Base-by-base conservation (phyloP, 2,797 vertebrate genomes). In the Spheniscus humboldti region DNA sequence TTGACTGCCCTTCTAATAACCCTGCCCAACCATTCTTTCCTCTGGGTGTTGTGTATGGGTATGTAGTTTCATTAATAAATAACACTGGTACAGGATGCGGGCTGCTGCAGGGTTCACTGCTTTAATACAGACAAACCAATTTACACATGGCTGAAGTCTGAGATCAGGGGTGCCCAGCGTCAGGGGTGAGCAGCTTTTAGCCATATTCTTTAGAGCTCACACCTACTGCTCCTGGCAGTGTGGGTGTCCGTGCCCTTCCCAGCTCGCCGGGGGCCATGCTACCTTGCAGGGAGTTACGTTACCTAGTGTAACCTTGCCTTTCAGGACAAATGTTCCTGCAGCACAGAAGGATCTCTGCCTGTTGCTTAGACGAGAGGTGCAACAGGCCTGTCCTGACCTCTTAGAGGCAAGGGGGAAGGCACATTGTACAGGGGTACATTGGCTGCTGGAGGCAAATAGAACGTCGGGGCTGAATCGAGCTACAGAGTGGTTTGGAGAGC, bases 371-470 rank as follows among this genome's bases (percentile, higher is more conserved):
- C 0, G 1, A 90, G 64, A 47, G 15, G 9, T 63, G 39, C 14
- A 39, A 25, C 31, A 64, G 56, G 31, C 27, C 35, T 2, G 1
- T 30, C 33, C 48, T 22, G 3, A 15, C 52, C 27, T 47, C 28
- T 67, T 20, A 37, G 57, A 67, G 35, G 47, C 35, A 35, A 53
- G 33, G 27, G 6, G 7, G 15, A 71, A 66, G 39, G 22, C 25
- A 17, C 2, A 4, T 39, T 41, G 10, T n/a, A 25, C 20, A n/a
- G 33, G n/a, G 23, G 7, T 66, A 5, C 2, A 0, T 13, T 72
- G 27, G 11, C 18, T 56, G 24, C 13, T 23, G 86, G 41, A 37
- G n/a, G 14, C 50, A 64, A 60, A 45, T 15, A 27, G 43, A 25
- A 35, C 16, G 7, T 2, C 0, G 4, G 27, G 37, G 22, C 11